Conservation (phyloP, 2,113 vertebrate genomes). For the Reinhardtius hippoglossoides region DNA sequence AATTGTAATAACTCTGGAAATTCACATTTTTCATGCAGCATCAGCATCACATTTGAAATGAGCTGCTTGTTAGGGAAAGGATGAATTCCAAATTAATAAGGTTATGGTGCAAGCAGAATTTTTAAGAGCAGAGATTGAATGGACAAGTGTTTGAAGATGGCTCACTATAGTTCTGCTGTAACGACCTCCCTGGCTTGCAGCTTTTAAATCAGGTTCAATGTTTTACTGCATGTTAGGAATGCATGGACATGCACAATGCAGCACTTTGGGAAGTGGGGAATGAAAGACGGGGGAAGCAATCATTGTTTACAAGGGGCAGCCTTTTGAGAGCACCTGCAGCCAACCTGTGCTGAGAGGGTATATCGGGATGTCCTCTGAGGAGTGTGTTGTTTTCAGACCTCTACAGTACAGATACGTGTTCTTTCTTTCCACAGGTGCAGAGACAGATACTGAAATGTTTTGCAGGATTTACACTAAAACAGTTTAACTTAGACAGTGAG, state of each 20-base stretch:
- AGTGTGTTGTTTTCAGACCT: slow-evolving; percentile 13
- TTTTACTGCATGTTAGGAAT: slow-evolving; percentile 2
- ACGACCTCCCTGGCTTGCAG: neutral
- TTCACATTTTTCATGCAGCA: too few relatives aligned
- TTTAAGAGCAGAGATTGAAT: slow-evolving; percentile 8
- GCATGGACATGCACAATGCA: neutral
- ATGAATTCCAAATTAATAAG: slow-evolving; percentile 46
- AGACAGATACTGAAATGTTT: slow-evolving; percentile 19
- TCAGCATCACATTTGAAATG: slow-evolving; percentile 36
- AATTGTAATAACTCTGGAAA: neutral
- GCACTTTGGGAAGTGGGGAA: neutral
- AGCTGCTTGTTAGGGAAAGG: slow-evolving; percentile 45
- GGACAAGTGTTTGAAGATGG: slow-evolving; percentile 1
- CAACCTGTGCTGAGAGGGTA: slow-evolving; percentile 37
- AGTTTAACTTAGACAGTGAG: neutral
- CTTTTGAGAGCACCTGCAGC: slow-evolving; percentile 44
- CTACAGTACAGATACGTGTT: slow-evolving; percentile 7
- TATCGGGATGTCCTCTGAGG: slow-evolving; percentile 23
- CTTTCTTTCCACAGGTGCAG: slow-evolving; percentile 26
- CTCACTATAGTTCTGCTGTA: neutral
- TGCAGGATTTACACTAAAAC: slow-evolving; percentile 3
- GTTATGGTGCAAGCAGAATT: slow-evolving; percentile 19
- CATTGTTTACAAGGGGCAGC: slow-evolving; percentile 15
- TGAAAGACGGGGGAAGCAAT: neutral
- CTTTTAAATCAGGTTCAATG: slow-evolving; percentile 15